A percentile compares a stretch with the other conserved stretches of the same genome.
Evolutionary conservation across 2,888 invertebrate genomes (phyloP).

Genomic region (Eupithecia abbreviata): DNA sequence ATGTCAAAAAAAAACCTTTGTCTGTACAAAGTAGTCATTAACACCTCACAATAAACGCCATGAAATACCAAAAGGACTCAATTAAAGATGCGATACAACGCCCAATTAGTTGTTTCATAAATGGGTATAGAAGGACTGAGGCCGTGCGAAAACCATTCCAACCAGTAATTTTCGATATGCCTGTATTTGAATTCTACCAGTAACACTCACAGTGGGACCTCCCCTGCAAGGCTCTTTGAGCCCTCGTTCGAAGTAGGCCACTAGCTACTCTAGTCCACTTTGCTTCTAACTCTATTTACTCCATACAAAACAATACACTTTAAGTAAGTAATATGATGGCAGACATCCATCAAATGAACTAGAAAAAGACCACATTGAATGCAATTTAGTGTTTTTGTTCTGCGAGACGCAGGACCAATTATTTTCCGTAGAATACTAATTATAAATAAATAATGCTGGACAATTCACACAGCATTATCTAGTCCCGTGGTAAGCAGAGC

Average conservation of each 20-base stretch:
- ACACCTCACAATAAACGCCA: background rate
- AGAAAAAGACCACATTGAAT: too few relatives aligned
- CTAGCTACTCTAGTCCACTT: constrained; percentile 13
- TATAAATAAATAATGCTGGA: too few relatives aligned
- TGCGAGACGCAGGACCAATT: too few relatives aligned
- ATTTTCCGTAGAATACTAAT: too few relatives aligned
- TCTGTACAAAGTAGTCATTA: too few relatives aligned
- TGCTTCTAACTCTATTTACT: background rate
- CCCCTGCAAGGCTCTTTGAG: constrained; percentile 14
- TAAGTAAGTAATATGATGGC: background rate
- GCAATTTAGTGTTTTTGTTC: too few relatives aligned
- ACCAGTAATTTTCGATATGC: background rate
- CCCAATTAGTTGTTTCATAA: background rate
- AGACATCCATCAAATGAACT: too few relatives aligned
- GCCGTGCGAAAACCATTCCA: background rate
- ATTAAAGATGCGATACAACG: too few relatives aligned
- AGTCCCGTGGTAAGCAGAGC: too few relatives aligned
- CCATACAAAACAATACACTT: background rate
- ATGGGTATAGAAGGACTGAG: background rate
- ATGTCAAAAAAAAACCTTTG: too few relatives aligned
- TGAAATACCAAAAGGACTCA: background rate
- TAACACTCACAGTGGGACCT: constrained; percentile 1
- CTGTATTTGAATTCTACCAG: background rate
- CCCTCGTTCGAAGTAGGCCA: constrained; percentile 25
- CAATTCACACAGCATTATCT: too few relatives aligned